phyloP scores from a whole-genome alignment of 2,113 vertebrate genomes.

The Xenopus tropicalis region DNA sequence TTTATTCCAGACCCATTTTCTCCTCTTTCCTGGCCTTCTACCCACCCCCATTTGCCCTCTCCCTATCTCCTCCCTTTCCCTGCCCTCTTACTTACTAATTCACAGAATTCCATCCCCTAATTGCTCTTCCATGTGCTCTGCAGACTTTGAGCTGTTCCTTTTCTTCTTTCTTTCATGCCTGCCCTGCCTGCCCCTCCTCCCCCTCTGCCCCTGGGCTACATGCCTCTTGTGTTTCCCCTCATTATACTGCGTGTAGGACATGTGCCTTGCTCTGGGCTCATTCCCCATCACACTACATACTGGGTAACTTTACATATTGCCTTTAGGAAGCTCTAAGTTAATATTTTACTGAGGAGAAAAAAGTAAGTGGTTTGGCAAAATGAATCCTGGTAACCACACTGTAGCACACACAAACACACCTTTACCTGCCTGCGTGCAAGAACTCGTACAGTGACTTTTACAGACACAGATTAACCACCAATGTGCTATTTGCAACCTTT shows the following conservation, averaged over 20 bases:
- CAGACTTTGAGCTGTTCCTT: conserved; percentile 29
- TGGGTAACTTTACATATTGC: too few species aligned
- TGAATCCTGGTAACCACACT: too few species aligned
- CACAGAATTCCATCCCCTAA: conserved; percentile 6
- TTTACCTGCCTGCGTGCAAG: too few species aligned
- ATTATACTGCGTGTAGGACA: too few species aligned
- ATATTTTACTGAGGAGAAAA: too few species aligned
- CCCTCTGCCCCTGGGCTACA: too few species aligned
- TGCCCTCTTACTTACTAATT: conserved; percentile 17
- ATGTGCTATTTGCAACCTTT: not conserved
- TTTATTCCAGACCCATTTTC: conserved; percentile 3
- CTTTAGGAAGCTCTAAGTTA: too few species aligned
- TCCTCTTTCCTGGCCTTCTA: not conserved
- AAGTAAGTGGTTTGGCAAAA: too few species aligned
- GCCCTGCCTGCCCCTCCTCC: not conserved
- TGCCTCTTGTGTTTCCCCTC: too few species aligned
- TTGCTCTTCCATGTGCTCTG: conserved; percentile 31
- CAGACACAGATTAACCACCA: not conserved
- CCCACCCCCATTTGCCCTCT: not conserved
- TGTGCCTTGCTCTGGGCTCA: too few species aligned
- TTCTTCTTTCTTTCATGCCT: not conserved
- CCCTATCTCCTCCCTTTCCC: conserved; percentile 3
- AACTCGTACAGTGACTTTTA: not conserved
- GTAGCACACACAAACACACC: too few species aligned
- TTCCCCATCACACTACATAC: too few species aligned